Evolutionary conservation across 2,797 vertebrate genomes (phyloP).

Genomic region (Sebastiscus tertius): DNA sequence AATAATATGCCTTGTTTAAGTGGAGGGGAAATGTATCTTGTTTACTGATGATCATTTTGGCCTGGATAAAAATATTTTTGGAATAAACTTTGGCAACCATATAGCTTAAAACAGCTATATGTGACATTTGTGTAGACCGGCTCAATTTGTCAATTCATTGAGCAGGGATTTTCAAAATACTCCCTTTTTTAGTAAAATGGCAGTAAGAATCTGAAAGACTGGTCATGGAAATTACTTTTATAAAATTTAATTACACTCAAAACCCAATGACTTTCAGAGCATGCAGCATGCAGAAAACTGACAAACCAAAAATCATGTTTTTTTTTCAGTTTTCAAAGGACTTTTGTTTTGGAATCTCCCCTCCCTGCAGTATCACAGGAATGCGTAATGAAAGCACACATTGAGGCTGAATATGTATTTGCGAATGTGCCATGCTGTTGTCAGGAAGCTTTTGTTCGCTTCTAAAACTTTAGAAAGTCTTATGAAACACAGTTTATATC

Average conservation of each 20-base stretch:
- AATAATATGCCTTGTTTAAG: constrained; percentile 37
- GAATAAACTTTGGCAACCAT: not conserved
- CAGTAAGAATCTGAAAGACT: constrained; percentile 3
- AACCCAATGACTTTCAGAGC: constrained; percentile 19
- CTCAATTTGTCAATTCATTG: constrained; percentile 17
- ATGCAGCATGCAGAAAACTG: constrained; percentile 20
- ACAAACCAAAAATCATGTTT: constrained; percentile 34
- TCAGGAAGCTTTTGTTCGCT: constrained; percentile 63
- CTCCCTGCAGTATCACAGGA: constrained; percentile 71
- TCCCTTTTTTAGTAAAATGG: constrained; percentile 15
- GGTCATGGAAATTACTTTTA: constrained; percentile 12
- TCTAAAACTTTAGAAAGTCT: constrained; percentile 57
- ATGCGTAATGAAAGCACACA: constrained; percentile 73
- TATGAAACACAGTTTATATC: constrained; percentile 24
- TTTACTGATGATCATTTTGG: constrained; percentile 29
- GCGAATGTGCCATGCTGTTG: constrained; percentile 62
- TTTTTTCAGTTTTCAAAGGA: constrained; percentile 58
- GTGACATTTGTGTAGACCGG: not conserved
- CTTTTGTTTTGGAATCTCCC: constrained; percentile 72
- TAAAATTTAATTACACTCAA: not conserved
- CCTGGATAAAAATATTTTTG: constrained; percentile 13
- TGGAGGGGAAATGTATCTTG: constrained; percentile 7
- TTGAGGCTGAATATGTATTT: constrained; percentile 68
- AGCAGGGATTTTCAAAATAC: constrained; percentile 4
- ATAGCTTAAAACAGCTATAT: not conserved